Conservation (phyloP, 2,888 invertebrate genomes). For the Scaptomyza caliginosa region DNA sequence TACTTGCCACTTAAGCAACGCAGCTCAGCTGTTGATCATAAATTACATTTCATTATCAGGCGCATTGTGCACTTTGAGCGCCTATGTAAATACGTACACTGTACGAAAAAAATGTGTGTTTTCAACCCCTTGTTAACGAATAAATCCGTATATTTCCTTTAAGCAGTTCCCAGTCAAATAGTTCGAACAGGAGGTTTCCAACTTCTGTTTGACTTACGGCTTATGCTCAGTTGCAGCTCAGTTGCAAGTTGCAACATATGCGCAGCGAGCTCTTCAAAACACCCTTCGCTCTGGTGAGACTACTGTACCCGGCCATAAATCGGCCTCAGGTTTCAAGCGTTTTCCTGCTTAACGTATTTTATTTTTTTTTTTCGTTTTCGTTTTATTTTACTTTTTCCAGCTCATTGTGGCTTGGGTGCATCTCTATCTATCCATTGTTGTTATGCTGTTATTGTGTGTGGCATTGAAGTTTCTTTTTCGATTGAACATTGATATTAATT, state of each 20-base stretch:
- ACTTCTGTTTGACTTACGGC: constrained; percentile 41
- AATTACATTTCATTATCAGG: constrained; percentile 54
- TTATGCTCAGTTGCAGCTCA: constrained; percentile 4
- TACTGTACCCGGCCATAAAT: constrained; percentile 21
- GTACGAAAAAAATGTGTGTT: not conserved
- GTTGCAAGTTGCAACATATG: constrained; percentile 23
- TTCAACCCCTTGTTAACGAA: too few species aligned
- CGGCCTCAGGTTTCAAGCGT: constrained; percentile 54
- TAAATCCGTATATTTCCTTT: too few species aligned
- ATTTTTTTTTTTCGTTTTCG: too few species aligned
- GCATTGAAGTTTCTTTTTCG: constrained; percentile 48
- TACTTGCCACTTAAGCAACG: not conserved
- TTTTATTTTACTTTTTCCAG: too few species aligned
- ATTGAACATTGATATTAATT: constrained; percentile 62
- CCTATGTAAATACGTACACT: constrained; percentile 4
- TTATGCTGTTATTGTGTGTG: constrained; percentile 28
- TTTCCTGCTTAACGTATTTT: constrained; percentile 58
- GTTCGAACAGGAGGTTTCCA: constrained; percentile 1
- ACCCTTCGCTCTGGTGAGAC: constrained; percentile 4
- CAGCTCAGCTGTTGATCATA: constrained; percentile 41
- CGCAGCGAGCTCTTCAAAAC: constrained; percentile 19
- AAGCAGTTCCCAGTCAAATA: not conserved
- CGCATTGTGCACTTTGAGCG: constrained; percentile 27
- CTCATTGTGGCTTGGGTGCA: constrained; percentile 21
- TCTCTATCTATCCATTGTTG: constrained; percentile 13